These are phyloP conservation scores for Lathamus discolor DNA, from an alignment of 2,113 vertebrate genomes.

Conservation along the genomic window DNA sequence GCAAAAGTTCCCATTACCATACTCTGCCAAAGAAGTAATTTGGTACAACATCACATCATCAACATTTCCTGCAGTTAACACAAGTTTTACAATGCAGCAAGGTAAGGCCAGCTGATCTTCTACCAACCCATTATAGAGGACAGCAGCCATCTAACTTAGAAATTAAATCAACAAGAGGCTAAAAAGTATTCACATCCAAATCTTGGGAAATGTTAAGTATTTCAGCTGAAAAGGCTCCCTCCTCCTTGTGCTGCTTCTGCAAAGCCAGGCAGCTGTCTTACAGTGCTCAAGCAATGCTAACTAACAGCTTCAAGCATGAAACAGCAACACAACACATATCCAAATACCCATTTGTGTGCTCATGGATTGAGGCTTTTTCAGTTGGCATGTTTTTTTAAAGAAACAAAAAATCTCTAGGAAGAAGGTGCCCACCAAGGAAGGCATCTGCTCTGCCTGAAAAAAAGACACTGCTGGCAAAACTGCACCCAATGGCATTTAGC, in stretches of 20 bases:
- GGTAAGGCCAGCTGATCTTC: background rate
- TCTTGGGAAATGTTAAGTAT: background rate
- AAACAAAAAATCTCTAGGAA: background rate
- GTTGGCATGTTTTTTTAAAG: rapidly evolving
- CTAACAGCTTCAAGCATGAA: background rate
- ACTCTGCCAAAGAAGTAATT: background rate
- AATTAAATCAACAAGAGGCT: background rate
- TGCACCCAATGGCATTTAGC: background rate
- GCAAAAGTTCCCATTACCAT: background rate
- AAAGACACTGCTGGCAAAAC: background rate
- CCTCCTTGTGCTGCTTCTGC: background rate
- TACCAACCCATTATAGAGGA: background rate
- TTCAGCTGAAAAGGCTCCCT: background rate
- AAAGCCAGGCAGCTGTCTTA: background rate
- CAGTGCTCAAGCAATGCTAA: background rate
- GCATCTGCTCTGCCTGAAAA: background rate
- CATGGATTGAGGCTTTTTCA: rapidly evolving
- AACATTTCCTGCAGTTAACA: background rate
- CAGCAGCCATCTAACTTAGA: background rate
- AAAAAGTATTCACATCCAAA: background rate
- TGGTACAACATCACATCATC: background rate
- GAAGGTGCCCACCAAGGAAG: background rate
- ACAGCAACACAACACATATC: background rate
- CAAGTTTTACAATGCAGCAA: background rate
- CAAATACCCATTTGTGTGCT: background rate